Percentiles rank a stretch among this genome's conserved stretches.
These are phyloP conservation scores for Adelognathus sp. DNA, from an alignment of 2,888 invertebrate genomes.

Conservation along the genomic window DNA sequence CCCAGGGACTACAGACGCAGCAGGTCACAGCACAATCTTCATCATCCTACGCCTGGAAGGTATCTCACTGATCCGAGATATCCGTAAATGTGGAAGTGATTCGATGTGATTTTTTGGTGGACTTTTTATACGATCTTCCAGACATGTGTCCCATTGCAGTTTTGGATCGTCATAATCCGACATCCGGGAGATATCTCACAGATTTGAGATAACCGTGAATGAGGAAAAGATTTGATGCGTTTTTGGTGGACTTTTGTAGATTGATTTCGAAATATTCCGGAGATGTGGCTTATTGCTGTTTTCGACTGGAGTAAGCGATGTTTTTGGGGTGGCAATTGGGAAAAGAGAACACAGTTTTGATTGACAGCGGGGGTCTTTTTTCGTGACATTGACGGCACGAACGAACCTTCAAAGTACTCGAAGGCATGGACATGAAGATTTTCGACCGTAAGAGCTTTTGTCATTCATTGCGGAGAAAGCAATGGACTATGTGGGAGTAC, in stretches of 20 bases:
- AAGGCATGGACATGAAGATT: neutral
- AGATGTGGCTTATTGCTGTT: neutral
- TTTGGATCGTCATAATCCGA: constrained; percentile 83
- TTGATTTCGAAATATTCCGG: no score
- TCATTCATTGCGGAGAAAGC: neutral
- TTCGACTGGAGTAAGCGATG: neutral
- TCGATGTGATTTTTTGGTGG: no score
- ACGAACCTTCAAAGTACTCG: neutral
- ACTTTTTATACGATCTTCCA: no score
- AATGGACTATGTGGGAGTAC: constrained; percentile 18
- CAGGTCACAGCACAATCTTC: constrained; percentile 86
- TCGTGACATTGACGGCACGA: neutral
- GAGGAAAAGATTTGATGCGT: no score
- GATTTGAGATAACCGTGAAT: constrained; percentile 72
- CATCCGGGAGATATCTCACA: constrained; percentile 68
- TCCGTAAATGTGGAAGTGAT: no score
- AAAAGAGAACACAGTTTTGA: neutral
- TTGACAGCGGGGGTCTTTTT: neutral
- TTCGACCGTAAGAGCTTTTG: neutral
- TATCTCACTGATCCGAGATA: constrained; percentile 71
- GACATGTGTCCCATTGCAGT: no score
- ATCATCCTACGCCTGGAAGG: constrained; percentile 77
- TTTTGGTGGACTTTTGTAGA: no score
- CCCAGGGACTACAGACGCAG: constrained; percentile 72
- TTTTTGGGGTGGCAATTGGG: neutral